Percentiles rank a stretch among this genome's conserved stretches.
phyloP scores from a whole-genome alignment of 2,797 vertebrate species.

The Anguilla megastoma region DNA sequence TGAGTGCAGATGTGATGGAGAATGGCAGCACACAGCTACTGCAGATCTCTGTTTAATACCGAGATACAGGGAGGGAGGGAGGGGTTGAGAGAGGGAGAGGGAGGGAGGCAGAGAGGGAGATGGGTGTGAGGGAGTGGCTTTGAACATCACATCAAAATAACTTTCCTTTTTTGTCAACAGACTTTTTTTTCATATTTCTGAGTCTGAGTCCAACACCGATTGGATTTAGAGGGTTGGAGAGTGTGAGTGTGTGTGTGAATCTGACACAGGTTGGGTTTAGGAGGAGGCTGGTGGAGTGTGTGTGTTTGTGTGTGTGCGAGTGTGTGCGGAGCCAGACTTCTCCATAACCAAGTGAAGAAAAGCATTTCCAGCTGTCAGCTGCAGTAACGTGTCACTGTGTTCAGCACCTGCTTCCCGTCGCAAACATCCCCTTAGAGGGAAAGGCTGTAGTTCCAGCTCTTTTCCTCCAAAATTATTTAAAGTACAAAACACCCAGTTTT shows the following conservation, averaged over 20 bases:
- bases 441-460: not conserved
- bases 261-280: not conserved
- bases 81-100: constrained; percentile 27
- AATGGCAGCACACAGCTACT: constrained; percentile 6
- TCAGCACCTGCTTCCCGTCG: not conserved
- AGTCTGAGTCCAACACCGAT: too few species aligned
- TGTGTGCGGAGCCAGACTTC: not conserved
- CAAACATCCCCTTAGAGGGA: not conserved
- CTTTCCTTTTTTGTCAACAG: constrained; percentile 24
- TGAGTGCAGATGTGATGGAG: not conserved
- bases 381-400: not conserved
- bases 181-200: not conserved
- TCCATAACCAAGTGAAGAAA: not conserved
- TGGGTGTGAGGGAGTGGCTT: constrained; percentile 30
- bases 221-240: too few species aligned
- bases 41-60: not conserved
- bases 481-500: not conserved
- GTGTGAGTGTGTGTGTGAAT: not conserved
- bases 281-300: not conserved
- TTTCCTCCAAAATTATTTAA: not conserved
- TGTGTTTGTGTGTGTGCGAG: not conserved
- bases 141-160: constrained; percentile 22
- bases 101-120: constrained; percentile 3
- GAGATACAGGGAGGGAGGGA: constrained; percentile 13
- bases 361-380: not conserved